Evolutionary conservation across 2,888 invertebrate species (phyloP).

Genomic region (Anthrax anthrax): DNA sequence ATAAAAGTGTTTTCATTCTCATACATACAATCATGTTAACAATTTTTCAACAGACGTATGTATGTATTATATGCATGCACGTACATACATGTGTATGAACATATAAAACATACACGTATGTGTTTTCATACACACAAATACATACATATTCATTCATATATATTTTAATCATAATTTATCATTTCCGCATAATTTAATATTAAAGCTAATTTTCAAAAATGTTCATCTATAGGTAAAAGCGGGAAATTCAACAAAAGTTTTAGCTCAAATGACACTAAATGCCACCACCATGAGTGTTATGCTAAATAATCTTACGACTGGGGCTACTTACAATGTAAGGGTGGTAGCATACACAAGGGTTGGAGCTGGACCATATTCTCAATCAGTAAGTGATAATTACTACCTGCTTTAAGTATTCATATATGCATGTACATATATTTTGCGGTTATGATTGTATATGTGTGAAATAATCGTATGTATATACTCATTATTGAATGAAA

Average conservation of each 20-base stretch:
- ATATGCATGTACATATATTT: background rate
- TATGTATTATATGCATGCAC: background rate
- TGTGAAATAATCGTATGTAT: background rate
- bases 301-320: slow-evolving; percentile 73
- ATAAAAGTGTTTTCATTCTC: background rate
- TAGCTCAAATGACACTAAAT: slow-evolving; percentile 75
- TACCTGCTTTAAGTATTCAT: background rate
- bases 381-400: slow-evolving; percentile 42
- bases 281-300: slow-evolving; percentile 79
- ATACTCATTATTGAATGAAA: slow-evolving; percentile 5
- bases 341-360: slow-evolving; percentile 78
- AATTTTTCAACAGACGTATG: background rate
- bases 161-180: too few relatives aligned
- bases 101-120: too few relatives aligned
- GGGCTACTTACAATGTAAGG: slow-evolving; percentile 73
- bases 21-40: background rate
- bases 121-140: too few relatives aligned
- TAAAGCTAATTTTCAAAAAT: background rate
- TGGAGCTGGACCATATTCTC: slow-evolving; percentile 80
- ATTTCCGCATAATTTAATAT: too few relatives aligned
- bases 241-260: slow-evolving; percentile 39
- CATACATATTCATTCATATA: too few relatives aligned
- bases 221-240: slow-evolving; percentile 25
- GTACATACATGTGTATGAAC: slow-evolving; percentile 2
- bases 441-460: background rate